Evolutionary conservation across 2,888 invertebrate genomes (phyloP).

Genomic region (Doris montereyensis): DNA sequence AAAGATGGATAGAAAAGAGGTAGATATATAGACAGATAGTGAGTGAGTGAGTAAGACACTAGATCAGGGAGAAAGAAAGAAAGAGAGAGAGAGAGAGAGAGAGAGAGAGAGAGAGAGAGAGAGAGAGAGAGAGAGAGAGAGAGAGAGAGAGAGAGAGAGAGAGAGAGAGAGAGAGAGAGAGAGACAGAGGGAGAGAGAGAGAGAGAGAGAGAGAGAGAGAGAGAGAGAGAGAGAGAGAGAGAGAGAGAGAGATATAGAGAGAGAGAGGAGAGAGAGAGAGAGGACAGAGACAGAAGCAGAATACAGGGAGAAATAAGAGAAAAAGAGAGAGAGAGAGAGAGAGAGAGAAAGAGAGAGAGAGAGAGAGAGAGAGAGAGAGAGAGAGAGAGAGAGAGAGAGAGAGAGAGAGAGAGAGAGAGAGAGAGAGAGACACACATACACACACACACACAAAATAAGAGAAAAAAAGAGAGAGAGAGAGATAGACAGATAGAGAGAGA

Average conservation of each 20-base stretch:
- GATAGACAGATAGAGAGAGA: constrained; percentile 15
- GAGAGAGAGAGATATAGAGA: not conserved
- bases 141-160: not conserved
- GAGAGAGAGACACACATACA: constrained; percentile 15
- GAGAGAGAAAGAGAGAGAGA: too few species aligned
- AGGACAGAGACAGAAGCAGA: constrained; percentile 2
- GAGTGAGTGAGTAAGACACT: constrained; percentile 12
- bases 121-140: constrained; percentile 5
- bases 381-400: too few species aligned
- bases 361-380: too few species aligned
- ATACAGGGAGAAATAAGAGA: not conserved
- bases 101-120: constrained; percentile 22
- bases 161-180: not conserved
- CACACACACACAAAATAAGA: not conserved
- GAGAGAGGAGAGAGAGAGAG: not conserved
- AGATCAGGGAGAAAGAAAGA: constrained; percentile 1
- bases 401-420: constrained; percentile 6
- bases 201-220: constrained; percentile 4
- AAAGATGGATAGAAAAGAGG: too few species aligned
- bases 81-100: constrained; percentile 16
- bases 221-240: not conserved
- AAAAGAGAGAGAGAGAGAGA: not conserved
- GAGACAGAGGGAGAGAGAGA: constrained; percentile 3
- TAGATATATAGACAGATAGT: not conserved
- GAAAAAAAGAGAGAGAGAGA: constrained; percentile 14